Base-by-base conservation (phyloP, 2,888 invertebrate species). In the Didymodactylos carnosus region DNA sequence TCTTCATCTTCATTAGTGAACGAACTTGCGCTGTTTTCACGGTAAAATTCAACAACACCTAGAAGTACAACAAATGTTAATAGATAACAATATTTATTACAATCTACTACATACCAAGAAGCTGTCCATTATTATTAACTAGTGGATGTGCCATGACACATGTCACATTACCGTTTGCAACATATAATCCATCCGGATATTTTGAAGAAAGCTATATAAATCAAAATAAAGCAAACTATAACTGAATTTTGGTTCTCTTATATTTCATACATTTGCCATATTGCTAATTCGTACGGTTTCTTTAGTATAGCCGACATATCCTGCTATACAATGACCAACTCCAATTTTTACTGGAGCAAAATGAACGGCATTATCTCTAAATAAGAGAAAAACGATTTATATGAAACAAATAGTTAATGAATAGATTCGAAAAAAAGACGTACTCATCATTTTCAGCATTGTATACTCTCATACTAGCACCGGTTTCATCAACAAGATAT, bases 401-500 rank as follows among this genome's bases (percentile, higher is more conserved):
- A 49, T 70, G 14, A 62, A 14, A n/a, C 14, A 23, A 62, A 13
- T n/a, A 62, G 23, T 19, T 16, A n/a, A 14, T n/a, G 14, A 62
- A n/a, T 25, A n/a, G 16, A 14, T n/a, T n/a, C 16, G n/a, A n/a
- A n/a, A n/a, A n/a, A n/a, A n/a, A n/a, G n/a, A 23, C 35, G 29
- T 62, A 62, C 62, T 62, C 62, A 35, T 62, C 62, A 35, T 62
- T 62, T 10, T 62, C 62, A 10, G 62, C 35, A 19, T 8, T 27
- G n/a, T 35, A 62, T 8, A 62, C 19, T n/a, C 62, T 19, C 35
- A 62, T 10, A 35, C 25, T 62, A 25, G 19, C 35, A 39, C 78
- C 79, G 23, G 78, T 78, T 69, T 79, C 82, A 78, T 88, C 87
- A 1, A 85, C 84, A 70, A 88, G 80, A 80, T 87, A 87, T 69